Conservation (phyloP, 2,888 invertebrate genomes). For the Chromoteleia sp. region DNA sequence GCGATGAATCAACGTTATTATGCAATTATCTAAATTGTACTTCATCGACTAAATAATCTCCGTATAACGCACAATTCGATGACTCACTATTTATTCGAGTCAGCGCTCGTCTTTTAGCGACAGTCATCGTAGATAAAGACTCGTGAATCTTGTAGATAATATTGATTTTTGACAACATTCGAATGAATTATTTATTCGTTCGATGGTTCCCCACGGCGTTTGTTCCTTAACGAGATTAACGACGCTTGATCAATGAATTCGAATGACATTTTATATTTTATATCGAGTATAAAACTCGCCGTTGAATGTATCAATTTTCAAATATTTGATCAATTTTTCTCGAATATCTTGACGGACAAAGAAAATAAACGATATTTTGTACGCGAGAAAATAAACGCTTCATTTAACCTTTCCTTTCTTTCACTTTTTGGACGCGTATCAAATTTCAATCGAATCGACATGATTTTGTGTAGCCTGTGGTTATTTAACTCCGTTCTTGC, state of each 20-base stretch:
- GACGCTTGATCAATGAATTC: conserved; percentile 41
- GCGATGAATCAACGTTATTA: conserved; percentile 53
- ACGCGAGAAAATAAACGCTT: conserved; percentile 67
- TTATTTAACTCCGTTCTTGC: conserved; percentile 62
- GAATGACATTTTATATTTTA: conserved; percentile 38
- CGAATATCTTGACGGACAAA: conserved; percentile 53
- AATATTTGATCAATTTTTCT: conserved; percentile 59
- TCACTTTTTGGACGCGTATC: conserved; percentile 55
- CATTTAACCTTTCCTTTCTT: conserved; percentile 62
- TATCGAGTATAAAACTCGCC: conserved; percentile 18
- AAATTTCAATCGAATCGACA: conserved; percentile 67
- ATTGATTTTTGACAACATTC: conserved; percentile 17
- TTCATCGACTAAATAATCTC: conserved; percentile 39
- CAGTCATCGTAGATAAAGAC: conserved; percentile 46
- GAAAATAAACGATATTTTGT: conserved; percentile 60
- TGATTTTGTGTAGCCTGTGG: conserved; percentile 64
- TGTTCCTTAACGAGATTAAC: conserved; percentile 1
- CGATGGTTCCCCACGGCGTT: no score
- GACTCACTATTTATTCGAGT: conserved; percentile 56
- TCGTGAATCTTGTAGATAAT: conserved; percentile 8
- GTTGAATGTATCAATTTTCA: conserved; percentile 52
- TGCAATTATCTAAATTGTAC: conserved; percentile 52
- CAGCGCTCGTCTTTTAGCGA: conserved; percentile 42
- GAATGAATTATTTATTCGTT: conserved; percentile 20
- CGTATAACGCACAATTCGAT: conserved; percentile 48